Evolutionary conservation across 1,140 invertebrate genomes (phyloP).

Genomic region (Ceratosolen solmsi): DNA sequence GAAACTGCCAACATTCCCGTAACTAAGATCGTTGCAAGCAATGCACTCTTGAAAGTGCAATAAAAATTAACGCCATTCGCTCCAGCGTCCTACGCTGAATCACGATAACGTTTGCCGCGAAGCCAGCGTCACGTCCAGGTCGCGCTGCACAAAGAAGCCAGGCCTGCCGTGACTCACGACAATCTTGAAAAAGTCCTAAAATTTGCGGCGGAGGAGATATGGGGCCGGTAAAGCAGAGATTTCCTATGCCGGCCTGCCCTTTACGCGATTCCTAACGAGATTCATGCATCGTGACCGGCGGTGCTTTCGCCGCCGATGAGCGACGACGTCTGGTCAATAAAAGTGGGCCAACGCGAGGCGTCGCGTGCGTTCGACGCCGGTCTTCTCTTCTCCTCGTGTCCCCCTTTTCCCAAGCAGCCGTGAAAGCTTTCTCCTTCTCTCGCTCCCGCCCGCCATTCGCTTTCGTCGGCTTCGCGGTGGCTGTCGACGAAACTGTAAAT

Average conservation of each 20-base stretch:
- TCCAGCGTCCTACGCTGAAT: background rate
- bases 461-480: conserved; percentile 1
- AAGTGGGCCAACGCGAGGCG: background rate
- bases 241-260: background rate
- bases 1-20: no score
- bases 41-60: no score
- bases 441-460: background rate
- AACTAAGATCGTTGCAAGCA: no score
- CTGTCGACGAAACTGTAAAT: background rate
- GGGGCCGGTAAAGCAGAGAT: background rate
- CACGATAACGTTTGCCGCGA: background rate
- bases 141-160: background rate
- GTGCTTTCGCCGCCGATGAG: background rate
- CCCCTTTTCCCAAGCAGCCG: background rate
- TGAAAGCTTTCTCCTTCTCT: background rate
- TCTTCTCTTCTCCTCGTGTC: background rate
- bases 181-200: background rate
- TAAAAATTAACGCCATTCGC: background rate
- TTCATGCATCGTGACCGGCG: no score
- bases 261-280: background rate
- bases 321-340: background rate
- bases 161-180: background rate
- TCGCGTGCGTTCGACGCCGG: background rate
- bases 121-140: background rate
- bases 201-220: background rate